These are phyloP conservation scores for Metridium senile DNA, from an alignment of 92 coral and sea anemone species.

Conservation along the genomic window DNA sequence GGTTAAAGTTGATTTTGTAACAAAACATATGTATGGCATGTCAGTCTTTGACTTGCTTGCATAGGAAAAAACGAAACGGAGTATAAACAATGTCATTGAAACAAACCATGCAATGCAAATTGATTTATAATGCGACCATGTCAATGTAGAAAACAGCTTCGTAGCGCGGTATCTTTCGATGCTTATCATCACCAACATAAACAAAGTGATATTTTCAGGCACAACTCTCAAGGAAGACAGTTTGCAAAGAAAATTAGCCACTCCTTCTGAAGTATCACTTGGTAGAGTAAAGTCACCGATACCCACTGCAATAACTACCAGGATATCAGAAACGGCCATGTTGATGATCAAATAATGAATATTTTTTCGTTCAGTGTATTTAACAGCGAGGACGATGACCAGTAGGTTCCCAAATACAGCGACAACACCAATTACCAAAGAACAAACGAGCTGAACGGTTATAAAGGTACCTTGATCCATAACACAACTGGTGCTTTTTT, in stretches of 20 bases:
- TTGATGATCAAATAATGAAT: slow-evolving; percentile 9
- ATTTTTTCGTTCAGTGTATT: background rate
- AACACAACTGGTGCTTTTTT: background rate
- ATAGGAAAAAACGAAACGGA: background rate
- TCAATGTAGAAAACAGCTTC: background rate
- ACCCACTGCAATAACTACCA: background rate
- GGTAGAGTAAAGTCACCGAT: background rate
- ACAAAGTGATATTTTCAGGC: background rate
- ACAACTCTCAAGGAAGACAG: background rate
- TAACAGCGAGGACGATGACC: background rate
- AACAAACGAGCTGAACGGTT: background rate
- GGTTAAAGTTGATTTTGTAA: background rate
- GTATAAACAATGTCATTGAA: background rate
- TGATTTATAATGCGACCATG: background rate
- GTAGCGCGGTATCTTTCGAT: background rate
- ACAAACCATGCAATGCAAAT: background rate
- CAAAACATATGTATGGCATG: background rate
- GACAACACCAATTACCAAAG: background rate
- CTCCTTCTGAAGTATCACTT: background rate
- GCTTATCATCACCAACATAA: background rate
- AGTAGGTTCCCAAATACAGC: background rate
- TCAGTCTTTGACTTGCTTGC: background rate
- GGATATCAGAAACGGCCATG: slow-evolving; percentile 19
- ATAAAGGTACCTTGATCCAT: background rate
- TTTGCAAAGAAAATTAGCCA: slow-evolving; percentile 1